Percentiles rank a stretch among this genome's conserved stretches.
These are phyloP conservation scores for Zaprionus tsacasi DNA, from an alignment of 1,140 invertebrate genomes.

Conservation along the genomic window DNA sequence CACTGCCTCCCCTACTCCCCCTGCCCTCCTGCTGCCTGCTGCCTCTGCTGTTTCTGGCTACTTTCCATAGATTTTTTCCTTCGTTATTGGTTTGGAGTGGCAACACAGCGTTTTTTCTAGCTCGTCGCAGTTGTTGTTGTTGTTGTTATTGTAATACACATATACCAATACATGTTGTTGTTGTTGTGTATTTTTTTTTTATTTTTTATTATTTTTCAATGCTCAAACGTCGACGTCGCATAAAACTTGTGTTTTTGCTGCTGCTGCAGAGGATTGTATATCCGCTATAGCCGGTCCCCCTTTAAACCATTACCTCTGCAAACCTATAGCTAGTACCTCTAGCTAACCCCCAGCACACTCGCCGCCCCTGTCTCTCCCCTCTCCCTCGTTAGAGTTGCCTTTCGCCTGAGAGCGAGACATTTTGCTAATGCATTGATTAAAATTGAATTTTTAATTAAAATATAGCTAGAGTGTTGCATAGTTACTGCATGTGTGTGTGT, in stretches of 20 bases:
- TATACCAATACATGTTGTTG: constrained; percentile 56
- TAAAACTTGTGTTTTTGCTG: constrained; percentile 80
- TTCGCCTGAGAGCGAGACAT: constrained; percentile 72
- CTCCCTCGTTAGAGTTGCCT: no score
- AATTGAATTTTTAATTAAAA: constrained; percentile 84
- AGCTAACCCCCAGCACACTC: constrained; percentile 22
- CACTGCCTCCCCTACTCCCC: constrained; percentile 11
- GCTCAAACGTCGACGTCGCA: constrained; percentile 80
- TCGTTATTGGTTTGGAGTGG: constrained; percentile 81
- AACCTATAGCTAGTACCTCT: not conserved
- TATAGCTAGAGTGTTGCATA: constrained; percentile 45
- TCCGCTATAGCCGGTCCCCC: not conserved
- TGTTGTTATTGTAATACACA: constrained; percentile 34
- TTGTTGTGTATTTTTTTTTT: constrained; percentile 41
- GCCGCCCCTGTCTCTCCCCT: no score
- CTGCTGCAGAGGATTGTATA: constrained; percentile 46
- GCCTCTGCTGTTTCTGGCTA: constrained; percentile 55
- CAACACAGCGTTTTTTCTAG: constrained; percentile 46
- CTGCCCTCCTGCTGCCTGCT: constrained; percentile 14
- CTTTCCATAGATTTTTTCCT: constrained; percentile 82
- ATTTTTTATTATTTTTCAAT: constrained; percentile 78
- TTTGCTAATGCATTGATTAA: constrained; percentile 84
- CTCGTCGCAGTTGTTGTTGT: constrained; percentile 21
- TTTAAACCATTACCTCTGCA: not conserved
- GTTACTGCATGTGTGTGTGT: constrained; percentile 10